Base-by-base conservation (phyloP, 2,797 vertebrate genomes). In the Falco novaeseelandiae region DNA sequence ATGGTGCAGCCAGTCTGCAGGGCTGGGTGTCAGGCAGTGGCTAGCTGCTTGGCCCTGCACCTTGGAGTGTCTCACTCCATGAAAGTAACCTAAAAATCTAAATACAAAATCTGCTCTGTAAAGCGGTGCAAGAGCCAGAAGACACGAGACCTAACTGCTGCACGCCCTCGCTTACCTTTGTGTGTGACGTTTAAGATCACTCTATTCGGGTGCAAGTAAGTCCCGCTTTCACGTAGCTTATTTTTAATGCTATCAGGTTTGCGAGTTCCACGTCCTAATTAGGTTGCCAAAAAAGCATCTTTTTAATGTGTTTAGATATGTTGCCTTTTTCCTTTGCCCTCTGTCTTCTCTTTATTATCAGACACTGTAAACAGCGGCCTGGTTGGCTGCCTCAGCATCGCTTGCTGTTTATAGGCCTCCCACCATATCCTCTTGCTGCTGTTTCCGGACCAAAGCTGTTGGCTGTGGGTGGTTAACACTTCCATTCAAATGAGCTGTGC, bases 381-480 rank as follows among this genome's bases (percentile, higher is more conserved):
- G 70, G 91, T 91, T 81, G 93, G 90, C 97, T 96, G 95, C 93
- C 88, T 95, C 62, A 4, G 90, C 86, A 87, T 84, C 61, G 18
- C 85, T 95, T 90, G 90, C 93, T 97, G 97, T 94, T 96, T 97
- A 95, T 91, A 94, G 93, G 83, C 96, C 91, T 97, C 96, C 97
- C 90, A 84, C 94, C 93, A 65, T 81, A 91, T 97, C 96, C 96
- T 95, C 96, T 96, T 72, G 95, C 96, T 96, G 96, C 97, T 95
- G 94, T 96, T 97, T 98, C 97, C 93, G 90, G 96, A 96, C 94
- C 29, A 18, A 94, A 92, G 96, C 97, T 97, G 97, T 84, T 93
- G 97, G 97, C 97, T 85, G 97, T 96, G 97, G 97, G 97, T 96
- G 97, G 97, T 95, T 97, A 92, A 95, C 85, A 62, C 96, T 98